These are phyloP conservation scores for Botrylloides violaceus DNA, from an alignment of 23 tunicate genomes.

Conservation along the genomic window DNA sequence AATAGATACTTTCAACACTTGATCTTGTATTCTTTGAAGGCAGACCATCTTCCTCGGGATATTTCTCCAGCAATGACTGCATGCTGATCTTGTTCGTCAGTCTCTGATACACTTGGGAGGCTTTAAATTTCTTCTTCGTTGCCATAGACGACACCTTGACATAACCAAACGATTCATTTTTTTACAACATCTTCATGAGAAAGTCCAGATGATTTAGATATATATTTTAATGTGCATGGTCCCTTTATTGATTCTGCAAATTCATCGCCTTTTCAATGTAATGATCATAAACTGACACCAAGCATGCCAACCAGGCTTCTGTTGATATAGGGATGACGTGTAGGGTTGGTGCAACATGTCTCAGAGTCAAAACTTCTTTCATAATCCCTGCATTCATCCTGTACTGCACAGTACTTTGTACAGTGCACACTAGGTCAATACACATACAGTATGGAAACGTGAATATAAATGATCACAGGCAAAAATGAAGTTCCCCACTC, in stretches of 20 bases:
- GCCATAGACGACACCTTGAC: neutral
- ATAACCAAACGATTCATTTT: neutral
- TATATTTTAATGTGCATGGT: neutral
- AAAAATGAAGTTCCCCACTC: too few relatives aligned
- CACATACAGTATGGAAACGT: too few relatives aligned
- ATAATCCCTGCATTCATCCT: too few relatives aligned
- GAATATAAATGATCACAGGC: too few relatives aligned
- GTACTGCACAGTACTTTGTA: too few relatives aligned
- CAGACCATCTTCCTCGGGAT: constrained; percentile 55
- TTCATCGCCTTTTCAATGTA: neutral
- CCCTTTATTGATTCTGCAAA: neutral
- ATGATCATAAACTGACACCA: too few relatives aligned
- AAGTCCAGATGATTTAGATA: neutral
- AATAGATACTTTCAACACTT: constrained; percentile 2
- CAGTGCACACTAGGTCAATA: too few relatives aligned
- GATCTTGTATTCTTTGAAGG: constrained; percentile 24
- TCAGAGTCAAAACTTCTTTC: too few relatives aligned
- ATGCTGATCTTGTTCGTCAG: constrained; percentile 58
- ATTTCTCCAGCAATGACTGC: constrained; percentile 45
- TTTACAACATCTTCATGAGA: neutral
- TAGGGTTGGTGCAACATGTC: too few relatives aligned
- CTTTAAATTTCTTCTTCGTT: constrained; percentile 65
- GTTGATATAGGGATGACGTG: too few relatives aligned
- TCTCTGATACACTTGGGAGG: constrained; percentile 70
- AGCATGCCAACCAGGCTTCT: too few relatives aligned